Percentiles rank a stretch among this genome's conserved stretches.
Evolutionary conservation across 2,113 vertebrate genomes (phyloP).

Genomic region (Merops nubicus): DNA sequence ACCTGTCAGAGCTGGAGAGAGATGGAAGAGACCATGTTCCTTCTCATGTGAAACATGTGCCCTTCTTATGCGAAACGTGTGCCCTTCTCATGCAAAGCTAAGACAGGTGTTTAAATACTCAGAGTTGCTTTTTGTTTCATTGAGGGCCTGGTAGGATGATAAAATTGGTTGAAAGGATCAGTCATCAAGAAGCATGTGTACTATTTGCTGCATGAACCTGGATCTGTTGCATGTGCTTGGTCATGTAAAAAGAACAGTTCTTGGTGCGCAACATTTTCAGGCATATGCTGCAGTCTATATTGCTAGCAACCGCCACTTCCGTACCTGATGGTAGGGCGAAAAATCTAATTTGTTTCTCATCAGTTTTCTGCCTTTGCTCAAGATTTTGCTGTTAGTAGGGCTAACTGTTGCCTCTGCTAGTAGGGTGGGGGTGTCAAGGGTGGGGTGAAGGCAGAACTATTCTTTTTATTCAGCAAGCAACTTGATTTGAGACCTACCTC

Average conservation of each 20-base stretch:
- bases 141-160: background rate
- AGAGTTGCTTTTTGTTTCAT: background rate
- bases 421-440: background rate
- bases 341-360: background rate
- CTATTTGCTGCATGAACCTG: background rate
- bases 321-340: background rate
- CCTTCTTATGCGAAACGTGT: background rate
- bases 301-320: background rate
- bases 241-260: background rate
- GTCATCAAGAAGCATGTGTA: background rate
- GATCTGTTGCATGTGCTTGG: background rate
- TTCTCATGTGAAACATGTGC: background rate
- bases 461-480: background rate
- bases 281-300: rapidly evolving
- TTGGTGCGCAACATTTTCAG: background rate
- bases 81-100: background rate
- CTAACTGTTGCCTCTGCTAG: background rate
- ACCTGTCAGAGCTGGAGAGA: background rate
- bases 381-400: background rate
- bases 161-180: background rate
- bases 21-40: background rate
- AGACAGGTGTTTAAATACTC: background rate
- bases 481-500: background rate
- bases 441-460: background rate
- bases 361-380: background rate